Base-by-base conservation (phyloP, 2,888 invertebrate species). In the Luffia ferchaultella region DNA sequence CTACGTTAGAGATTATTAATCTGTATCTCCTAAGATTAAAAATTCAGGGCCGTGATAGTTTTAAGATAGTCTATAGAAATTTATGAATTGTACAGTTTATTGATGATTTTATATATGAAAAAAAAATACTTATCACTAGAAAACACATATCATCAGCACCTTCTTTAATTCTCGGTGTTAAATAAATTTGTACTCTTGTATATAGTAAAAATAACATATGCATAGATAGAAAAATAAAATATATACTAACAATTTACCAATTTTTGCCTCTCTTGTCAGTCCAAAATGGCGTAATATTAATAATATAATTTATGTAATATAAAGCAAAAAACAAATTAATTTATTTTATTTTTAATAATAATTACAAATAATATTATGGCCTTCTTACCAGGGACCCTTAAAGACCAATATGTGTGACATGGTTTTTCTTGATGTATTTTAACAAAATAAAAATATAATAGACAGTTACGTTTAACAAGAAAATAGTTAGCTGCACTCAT, bases 111-210 rank as follows among this genome's bases (percentile, higher is more conserved):
- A 71, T 77, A 78, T 73, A 63, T 73, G 61, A 60, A 63, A 57
- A 30, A 30, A 7, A 56, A 54, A 53, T n/a, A n/a, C n/a, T 53
- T 66, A 64, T 74, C 30, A 30, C 30, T 76, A 77, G 75, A 76
- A 76, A 58, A 73, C 69, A 78, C 80, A 83, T 83, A 83, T 83
- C 82, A 80, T 76, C 65, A 54, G 79, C 80, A 82, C 82, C 68
- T 53, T 51, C 67, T 75, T 68, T 76, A 73, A 77, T 72, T 79
- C 73, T 82, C 68, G 76, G 65, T 80, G 78, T 80, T 50, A n/a
- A 30, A 30, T 30, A 30, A 7, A 30, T 30, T 30, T 12, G 30
- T 30, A 30, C 30, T 30, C 3, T 30, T 30, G 30, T 30, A 30
- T 30, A 30, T 30, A 30, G 30, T 30, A 30, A 30, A 7, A 7